phyloP scores from a whole-genome alignment of 2,113 vertebrate genomes.

The Pluvialis apricaria region DNA sequence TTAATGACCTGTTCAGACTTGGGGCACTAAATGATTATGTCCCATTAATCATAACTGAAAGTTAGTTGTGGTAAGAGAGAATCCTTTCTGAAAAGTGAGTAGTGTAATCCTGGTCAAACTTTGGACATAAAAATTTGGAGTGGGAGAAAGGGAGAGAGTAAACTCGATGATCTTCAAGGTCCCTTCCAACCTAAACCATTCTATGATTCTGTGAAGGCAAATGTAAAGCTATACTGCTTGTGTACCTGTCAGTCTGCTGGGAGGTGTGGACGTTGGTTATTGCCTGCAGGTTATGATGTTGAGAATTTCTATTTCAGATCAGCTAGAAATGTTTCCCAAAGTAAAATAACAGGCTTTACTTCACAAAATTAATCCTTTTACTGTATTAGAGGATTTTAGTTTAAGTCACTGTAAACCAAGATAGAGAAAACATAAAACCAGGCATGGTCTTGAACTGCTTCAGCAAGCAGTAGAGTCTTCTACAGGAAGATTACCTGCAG shows the following conservation, averaged over 20 bases:
- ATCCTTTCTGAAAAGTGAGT: not conserved
- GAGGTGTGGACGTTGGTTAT: accelerated
- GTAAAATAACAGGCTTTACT: not conserved
- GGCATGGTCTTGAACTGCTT: not conserved
- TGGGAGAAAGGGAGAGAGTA: not conserved
- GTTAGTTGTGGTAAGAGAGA: not conserved
- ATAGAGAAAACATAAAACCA: not conserved
- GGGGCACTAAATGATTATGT: not conserved
- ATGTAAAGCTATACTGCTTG: not conserved
- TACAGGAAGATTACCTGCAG: not conserved
- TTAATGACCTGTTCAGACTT: not conserved
- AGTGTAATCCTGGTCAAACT: not conserved
- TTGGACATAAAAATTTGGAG: not conserved
- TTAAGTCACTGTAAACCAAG: not conserved
- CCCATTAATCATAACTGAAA: not conserved
- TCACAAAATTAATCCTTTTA: not conserved
- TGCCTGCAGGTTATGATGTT: not conserved
- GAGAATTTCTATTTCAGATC: not conserved
- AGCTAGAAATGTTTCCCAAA: not conserved
- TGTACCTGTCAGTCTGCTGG: not conserved
- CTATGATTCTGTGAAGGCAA: not conserved
- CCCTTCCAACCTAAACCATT: too few relatives aligned
- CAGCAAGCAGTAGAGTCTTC: not conserved
- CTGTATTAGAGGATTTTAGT: not conserved
- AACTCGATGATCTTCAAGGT: too few relatives aligned